Base-by-base conservation (phyloP, 2,797 vertebrate species). In the Myotis myotis region DNA sequence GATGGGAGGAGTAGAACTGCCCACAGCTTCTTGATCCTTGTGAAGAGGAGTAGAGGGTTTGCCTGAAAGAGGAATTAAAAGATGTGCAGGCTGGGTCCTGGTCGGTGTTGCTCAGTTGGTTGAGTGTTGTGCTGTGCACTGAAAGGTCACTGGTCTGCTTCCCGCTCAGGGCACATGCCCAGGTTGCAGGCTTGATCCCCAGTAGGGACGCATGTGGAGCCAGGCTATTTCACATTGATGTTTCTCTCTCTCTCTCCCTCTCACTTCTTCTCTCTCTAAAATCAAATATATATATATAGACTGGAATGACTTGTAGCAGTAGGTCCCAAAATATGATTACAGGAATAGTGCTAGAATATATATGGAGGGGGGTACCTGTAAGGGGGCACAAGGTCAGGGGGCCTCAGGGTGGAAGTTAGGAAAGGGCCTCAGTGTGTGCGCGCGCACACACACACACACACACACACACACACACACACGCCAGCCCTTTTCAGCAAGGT, bases 11-110 rank as follows among this genome's bases (percentile, higher is more conserved):
- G 62, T 22, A 62, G 25, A 41, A 55, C 62, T 33, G 15, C 17
- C 15, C 38, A 0, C 25, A 22, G 55, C 25, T 9, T 30, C 72
- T 55, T 47, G 51, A 30, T 36, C 13, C 13, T 49, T 13, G 0
- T 66, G 38, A 49, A 7, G 57, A 44, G 30, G 41, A 41, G 41
- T 16, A 51, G 38, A 81, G 47, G 20, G 82, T 68, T 93, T 53
- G 78, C 81, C 74, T 22, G 49, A 70, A 96, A 92, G 78, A 82
- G 93, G 94, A 92, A 83, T 55, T 41, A 82, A 94, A 95, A 95
- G 94, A 49, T 23, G 28, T 8, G 44, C 30, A 23, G 33, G 38
- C 68, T 68, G n/a, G 64, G 64, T 9, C 64, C 64, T 68, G n/a
- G n/a, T 33, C n/a, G 0, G 17, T 68, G n/a, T 36, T 33, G 64